phyloP scores from a whole-genome alignment of 2,888 invertebrate genomes.

The Macaria notata region DNA sequence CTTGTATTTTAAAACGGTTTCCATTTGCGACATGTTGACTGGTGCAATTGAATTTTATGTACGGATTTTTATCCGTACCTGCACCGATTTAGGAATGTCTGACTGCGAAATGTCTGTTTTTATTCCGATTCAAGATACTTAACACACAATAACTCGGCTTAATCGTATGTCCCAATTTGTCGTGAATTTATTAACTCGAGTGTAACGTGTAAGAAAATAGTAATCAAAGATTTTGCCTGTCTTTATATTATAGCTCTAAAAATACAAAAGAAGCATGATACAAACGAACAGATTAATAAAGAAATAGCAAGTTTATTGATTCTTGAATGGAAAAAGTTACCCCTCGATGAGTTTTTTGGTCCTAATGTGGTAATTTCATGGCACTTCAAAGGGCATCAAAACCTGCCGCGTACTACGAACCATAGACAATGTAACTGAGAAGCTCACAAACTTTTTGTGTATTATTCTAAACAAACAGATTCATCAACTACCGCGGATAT shows the following conservation, averaged over 20 bases:
- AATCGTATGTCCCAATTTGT: conserved; percentile 13
- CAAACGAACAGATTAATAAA: no score
- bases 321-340: no score
- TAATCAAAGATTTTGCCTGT: no score
- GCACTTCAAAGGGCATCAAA: conserved; percentile 40
- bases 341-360: no score
- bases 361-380: neutral
- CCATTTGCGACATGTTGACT: conserved; percentile 36
- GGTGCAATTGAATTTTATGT: conserved; percentile 50
- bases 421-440: no score
- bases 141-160: conserved; percentile 16
- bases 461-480: neutral
- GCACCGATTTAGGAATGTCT: conserved; percentile 16
- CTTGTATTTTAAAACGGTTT: neutral
- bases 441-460: no score
- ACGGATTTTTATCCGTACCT: conserved; percentile 26
- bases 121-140: conserved; percentile 13
- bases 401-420: neutral
- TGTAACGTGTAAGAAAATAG: no score
- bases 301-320: no score
- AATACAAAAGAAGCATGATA: no score
- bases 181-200: conserved; percentile 12
- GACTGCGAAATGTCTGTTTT: conserved; percentile 15
- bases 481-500: no score
- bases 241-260: no score